A percentile compares a stretch with the other conserved stretches of the same genome.
These are phyloP conservation scores for Trachelipus rathkii DNA, from an alignment of 1,140 invertebrate genomes.

Conservation along the genomic window DNA sequence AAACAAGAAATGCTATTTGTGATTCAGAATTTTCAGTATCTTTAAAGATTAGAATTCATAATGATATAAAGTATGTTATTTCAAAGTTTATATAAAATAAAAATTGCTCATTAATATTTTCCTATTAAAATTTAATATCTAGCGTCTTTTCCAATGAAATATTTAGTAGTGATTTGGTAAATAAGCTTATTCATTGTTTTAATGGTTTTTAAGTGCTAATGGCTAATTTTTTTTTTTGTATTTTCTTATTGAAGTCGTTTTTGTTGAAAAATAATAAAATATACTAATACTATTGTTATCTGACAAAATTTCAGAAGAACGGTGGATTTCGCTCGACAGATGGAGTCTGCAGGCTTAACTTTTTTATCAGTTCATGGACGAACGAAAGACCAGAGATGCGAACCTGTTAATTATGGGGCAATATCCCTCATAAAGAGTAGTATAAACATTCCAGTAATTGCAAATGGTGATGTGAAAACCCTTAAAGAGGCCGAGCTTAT, in stretches of 20 bases:
- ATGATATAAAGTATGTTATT: constrained; percentile 48
- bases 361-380: constrained; percentile 87
- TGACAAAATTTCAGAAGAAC: constrained; percentile 52
- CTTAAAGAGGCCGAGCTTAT: constrained; percentile 66
- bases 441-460: constrained; percentile 74
- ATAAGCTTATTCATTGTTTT: too few relatives aligned
- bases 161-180: too few relatives aligned
- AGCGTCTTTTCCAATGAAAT: too few relatives aligned
- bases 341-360: constrained; percentile 77
- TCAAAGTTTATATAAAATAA: too few relatives aligned
- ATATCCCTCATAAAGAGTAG: constrained; percentile 68
- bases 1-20: constrained; percentile 67
- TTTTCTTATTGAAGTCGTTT: too few relatives aligned
- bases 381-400: constrained; percentile 70
- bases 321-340: constrained; percentile 66
- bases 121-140: too few relatives aligned
- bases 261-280: too few relatives aligned
- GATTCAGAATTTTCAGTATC: constrained; percentile 75
- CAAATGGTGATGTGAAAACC: constrained; percentile 80
- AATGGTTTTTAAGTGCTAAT: too few relatives aligned
- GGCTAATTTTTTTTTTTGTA: too few relatives aligned
- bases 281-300: too few relatives aligned
- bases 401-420: constrained; percentile 66
- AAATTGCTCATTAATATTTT: too few relatives aligned
- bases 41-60: constrained; percentile 79